phyloP scores from a whole-genome alignment of 1,140 invertebrate species.

The Acromyrmex echinatior region DNA sequence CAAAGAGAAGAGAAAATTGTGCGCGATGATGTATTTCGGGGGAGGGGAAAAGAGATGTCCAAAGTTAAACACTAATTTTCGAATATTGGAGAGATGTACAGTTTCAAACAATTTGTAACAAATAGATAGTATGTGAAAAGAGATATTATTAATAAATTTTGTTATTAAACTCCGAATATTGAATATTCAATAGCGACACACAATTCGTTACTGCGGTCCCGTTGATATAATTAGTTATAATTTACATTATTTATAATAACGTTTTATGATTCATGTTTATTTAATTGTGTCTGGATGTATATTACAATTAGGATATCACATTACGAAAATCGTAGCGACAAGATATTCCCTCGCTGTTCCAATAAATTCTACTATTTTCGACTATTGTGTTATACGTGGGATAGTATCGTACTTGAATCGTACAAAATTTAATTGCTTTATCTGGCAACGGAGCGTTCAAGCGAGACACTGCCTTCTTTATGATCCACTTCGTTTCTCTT shows the following conservation, averaged over 20 bases:
- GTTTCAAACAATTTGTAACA: background rate
- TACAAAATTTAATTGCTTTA: slow-evolving; percentile 57
- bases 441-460: slow-evolving; percentile 43
- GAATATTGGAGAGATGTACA: background rate
- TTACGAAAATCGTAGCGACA: background rate
- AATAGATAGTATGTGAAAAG: background rate
- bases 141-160: slow-evolving; percentile 30
- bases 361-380: slow-evolving; percentile 1
- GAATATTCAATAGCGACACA: slow-evolving; percentile 18
- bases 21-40: background rate
- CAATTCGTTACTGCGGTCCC: background rate
- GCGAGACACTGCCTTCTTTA: slow-evolving; percentile 51
- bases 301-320: slow-evolving; percentile 21
- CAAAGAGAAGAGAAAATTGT: background rate
- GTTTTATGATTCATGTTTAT: slow-evolving; percentile 27
- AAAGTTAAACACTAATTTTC: slow-evolving; percentile 12
- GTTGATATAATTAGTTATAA: slow-evolving; percentile 28
- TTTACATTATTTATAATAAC: slow-evolving; percentile 1
- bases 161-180: slow-evolving; percentile 6
- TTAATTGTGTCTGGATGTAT: background rate
- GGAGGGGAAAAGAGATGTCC: background rate
- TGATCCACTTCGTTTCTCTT: slow-evolving; percentile 45
- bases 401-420: slow-evolving; percentile 16
- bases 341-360: background rate
- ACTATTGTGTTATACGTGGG: background rate